Evolutionary conservation across 2,113 vertebrate species (phyloP), one percentile per base, ranked within the genome.

Genomic region (Callipepla squamata): DNA sequence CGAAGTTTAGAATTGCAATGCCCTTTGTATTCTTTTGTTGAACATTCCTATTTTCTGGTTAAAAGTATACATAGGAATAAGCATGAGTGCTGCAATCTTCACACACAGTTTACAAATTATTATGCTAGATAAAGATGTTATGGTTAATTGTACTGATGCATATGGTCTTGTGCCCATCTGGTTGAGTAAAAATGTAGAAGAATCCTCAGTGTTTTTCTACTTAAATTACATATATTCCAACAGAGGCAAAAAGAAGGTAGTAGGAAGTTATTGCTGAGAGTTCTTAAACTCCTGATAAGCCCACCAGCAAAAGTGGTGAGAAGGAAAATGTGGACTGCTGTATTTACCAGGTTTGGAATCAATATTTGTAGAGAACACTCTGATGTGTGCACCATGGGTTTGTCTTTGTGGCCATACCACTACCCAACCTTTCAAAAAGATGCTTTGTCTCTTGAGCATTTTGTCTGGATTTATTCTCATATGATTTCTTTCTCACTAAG

Each of bases 81-180:
- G 72, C n/a, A 10, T 0, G 38, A 85, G 48, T 51, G 38, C 14
- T 26, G 3, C 2, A 7, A 25, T 22, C 75, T 68, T 73, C 75
- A 21, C 50, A 40, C 22, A 32, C 14, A 28, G 78, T 69, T 80
- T 28, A 40, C 32, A 59, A 6, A 61, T 78, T 1, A 13, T 19
- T 32, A 32, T 44, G 45, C 12, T 19, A 48, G 8, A 4, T 7
- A 42, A 44, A 87, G 38, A 14, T 9, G 40, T 23, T 74, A 72
- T 45, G 62, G 69, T 23, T 38, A 10, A 7, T 76, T 83, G 32
- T 77, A 42, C 66, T 79, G 77, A 4, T 34, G 26, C 13, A 2
- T 7, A 9, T 14, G 38, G 13, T 20, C 0, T 0, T 42, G 63
- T 47, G 22, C 57, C 55, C 30, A 59, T 0, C 28, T 18, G 36